phyloP scores from a whole-genome alignment of 2,797 vertebrate species.

The Podarcis lilfordi region DNA sequence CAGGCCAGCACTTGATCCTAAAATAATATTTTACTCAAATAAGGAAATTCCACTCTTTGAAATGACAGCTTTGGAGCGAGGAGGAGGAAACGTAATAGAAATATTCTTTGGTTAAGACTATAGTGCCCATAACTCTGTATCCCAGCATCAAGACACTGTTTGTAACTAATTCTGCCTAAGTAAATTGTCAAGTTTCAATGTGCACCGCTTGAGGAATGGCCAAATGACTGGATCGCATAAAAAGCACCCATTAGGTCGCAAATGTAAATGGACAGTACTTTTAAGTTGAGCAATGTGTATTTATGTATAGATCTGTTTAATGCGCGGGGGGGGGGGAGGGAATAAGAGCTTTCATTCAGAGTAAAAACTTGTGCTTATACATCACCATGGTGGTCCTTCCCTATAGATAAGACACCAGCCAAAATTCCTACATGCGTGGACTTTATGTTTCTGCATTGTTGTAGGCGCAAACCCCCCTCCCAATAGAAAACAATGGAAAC shows the following conservation, averaged over 20 bases:
- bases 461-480: neutral
- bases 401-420: neutral
- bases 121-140: constrained; percentile 61
- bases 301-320: constrained; percentile 21
- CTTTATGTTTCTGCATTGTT: neutral
- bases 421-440: constrained; percentile 5
- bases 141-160: constrained; percentile 55
- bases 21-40: constrained; percentile 39
- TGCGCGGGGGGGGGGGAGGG: neutral
- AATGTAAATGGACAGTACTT: neutral
- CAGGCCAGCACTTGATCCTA: constrained; percentile 57
- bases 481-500: constrained; percentile 18
- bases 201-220: neutral
- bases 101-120: constrained; percentile 79
- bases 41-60: constrained; percentile 16
- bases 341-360: neutral
- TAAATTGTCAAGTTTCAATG: constrained; percentile 22
- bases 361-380: constrained; percentile 17
- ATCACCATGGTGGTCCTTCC: constrained; percentile 34
- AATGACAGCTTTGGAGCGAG: constrained; percentile 50
- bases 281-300: constrained; percentile 31
- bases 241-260: neutral
- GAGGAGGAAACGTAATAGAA: constrained; percentile 41
- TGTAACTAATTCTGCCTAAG: constrained; percentile 36
- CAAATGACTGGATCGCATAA: neutral